Percentiles rank a stretch among this genome's conserved stretches.
Conservation (phyloP, 2,888 invertebrate genomes). For the Amphipyra tragopoginis region DNA sequence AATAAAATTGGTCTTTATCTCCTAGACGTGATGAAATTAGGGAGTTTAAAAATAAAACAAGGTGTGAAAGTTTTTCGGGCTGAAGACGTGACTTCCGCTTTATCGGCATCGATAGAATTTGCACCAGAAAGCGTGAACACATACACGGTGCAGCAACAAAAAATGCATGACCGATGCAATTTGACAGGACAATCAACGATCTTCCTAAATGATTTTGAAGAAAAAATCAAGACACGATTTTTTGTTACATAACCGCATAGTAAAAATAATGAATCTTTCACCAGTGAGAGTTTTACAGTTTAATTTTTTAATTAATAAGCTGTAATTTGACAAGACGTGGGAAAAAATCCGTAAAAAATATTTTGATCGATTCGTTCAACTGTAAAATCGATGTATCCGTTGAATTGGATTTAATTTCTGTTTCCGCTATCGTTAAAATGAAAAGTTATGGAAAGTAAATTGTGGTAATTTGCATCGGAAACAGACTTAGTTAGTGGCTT, state of each 20-base stretch:
- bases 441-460: slow-evolving; percentile 46
- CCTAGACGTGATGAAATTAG: slow-evolving; percentile 64
- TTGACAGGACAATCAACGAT: slow-evolving; percentile 43
- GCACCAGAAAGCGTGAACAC: slow-evolving; percentile 46
- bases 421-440: slow-evolving; percentile 44
- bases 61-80: slow-evolving; percentile 62
- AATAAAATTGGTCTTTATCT: slow-evolving; percentile 66
- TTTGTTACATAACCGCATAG: slow-evolving; percentile 23
- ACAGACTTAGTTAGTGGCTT: slow-evolving; percentile 13
- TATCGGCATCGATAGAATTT: slow-evolving; percentile 22
- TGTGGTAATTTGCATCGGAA: slow-evolving; percentile 33
- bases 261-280: slow-evolving; percentile 31
- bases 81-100: slow-evolving; percentile 65
- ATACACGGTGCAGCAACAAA: slow-evolving; percentile 35
- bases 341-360: slow-evolving; percentile 34
- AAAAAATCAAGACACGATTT: slow-evolving; percentile 22
- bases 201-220: slow-evolving; percentile 19
- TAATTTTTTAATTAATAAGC: slow-evolving; percentile 47
- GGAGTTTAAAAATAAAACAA: slow-evolving; percentile 55
- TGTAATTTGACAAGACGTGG: slow-evolving; percentile 44
- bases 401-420: slow-evolving; percentile 36
- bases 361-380: slow-evolving; percentile 39
- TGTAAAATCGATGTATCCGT: slow-evolving; percentile 43
- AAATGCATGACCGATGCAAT: slow-evolving; percentile 49
- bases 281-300: slow-evolving; percentile 45